Evolutionary conservation across 2,797 vertebrate genomes (phyloP), one percentile per base, ranked within the genome.

Genomic region (Apogon hyalosoma): DNA sequence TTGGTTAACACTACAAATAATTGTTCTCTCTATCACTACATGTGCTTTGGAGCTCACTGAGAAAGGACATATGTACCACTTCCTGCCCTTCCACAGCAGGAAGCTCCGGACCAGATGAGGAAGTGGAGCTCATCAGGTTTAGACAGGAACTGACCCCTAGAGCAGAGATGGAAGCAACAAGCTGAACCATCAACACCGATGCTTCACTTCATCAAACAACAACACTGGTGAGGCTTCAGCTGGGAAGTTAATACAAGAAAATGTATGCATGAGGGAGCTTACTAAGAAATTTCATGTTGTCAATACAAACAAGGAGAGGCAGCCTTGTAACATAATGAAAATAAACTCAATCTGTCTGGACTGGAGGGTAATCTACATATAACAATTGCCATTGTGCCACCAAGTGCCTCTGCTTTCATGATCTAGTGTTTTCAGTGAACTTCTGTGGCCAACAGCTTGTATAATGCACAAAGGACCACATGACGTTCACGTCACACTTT

Each of bases 111-210:
- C 62, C 80, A 83, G 74, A 88, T 54, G 86, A 91, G 93, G 92
- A 93, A 93, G 84, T 85, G 78, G 83, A 90, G 87, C 57, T 73
- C 87, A 88, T 88, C 76, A 54, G 45, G 53, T 80, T 83, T 79
- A 63, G 75, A 78, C 82, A 84, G 82, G 80, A 89, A 75, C 50
- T 87, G 63, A 80, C 78, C 77, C 72, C 47, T 83, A 28, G 72
- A 79, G 75, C 69, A 79, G 70, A 68, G 68, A 80, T 70, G 66
- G 64, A 73, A 82, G 68, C 50, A 13, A 54, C 69, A 65, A 60
- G 70, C 36, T 45, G 51, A 50, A 77, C 62, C 69, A 61, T 67
- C 62, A 78, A 59, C 69, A 49, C 19, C 55, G 33, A 72, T 19
- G 31, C 50, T 41, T 56, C 51, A 9, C 14, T 24, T 69, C 24